Conservation (phyloP, 2,113 vertebrate genomes). For the Albula glossodonta region DNA sequence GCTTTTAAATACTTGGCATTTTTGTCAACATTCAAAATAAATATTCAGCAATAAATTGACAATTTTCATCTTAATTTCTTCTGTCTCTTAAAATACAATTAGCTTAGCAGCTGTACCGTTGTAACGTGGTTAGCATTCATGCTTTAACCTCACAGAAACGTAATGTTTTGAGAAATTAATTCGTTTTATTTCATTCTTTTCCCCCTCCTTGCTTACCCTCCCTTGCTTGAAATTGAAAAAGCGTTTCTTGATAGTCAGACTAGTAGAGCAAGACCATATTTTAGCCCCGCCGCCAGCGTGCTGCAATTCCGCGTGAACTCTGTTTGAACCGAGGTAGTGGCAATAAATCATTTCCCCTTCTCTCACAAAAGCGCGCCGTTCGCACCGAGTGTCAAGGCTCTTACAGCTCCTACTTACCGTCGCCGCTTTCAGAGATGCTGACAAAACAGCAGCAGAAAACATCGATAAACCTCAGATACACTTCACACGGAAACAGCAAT, state of each 20-base stretch:
- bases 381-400: slow-evolving; percentile 68
- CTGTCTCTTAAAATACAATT: neutral
- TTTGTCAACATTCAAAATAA: neutral
- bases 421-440: slow-evolving; percentile 71
- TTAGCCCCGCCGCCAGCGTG: slow-evolving; percentile 73
- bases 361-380: slow-evolving; percentile 71
- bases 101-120: neutral
- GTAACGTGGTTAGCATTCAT: neutral
- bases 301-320: slow-evolving; percentile 79
- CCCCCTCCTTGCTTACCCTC: slow-evolving; percentile 2
- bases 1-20: neutral
- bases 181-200: neutral
- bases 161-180: neutral
- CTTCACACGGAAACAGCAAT: neutral
- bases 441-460: slow-evolving; percentile 58
- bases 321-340: slow-evolving; percentile 79
- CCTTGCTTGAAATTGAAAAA: slow-evolving; percentile 12
- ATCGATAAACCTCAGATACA: slow-evolving; percentile 30
- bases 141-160: neutral
- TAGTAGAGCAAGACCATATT: slow-evolving; percentile 78
- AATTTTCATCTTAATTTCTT: neutral
- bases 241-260: slow-evolving; percentile 58
- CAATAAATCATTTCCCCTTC: slow-evolving; percentile 73
- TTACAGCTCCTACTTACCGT: slow-evolving; percentile 55
- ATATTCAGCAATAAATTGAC: neutral